Conservation (phyloP, 2,888 invertebrate species). For the Drosophila ustulata region DNA sequence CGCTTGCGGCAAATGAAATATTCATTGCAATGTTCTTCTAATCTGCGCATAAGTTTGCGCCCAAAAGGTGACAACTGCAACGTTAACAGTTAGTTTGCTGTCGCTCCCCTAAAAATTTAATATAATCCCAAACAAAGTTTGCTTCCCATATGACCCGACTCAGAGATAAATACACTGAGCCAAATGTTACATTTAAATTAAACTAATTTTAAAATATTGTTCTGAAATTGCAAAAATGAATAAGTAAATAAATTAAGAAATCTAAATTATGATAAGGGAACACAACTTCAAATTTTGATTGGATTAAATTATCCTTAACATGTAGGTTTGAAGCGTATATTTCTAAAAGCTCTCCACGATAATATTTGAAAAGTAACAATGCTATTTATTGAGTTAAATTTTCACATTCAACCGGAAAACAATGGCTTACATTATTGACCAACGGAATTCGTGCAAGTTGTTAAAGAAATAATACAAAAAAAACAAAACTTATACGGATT, state of each 20-base stretch:
- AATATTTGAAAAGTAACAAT: not conserved
- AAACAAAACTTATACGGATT: not conserved
- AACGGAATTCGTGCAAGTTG: constrained; percentile 1
- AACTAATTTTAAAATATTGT: too few relatives aligned
- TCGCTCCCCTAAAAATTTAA: constrained; percentile 26
- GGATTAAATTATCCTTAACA: too few relatives aligned
- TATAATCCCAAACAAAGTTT: constrained; percentile 28
- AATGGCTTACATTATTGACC: not conserved
- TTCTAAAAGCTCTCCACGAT: too few relatives aligned
- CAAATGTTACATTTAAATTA: not conserved
- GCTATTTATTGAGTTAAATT: not conserved
- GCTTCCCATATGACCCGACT: constrained; percentile 6
- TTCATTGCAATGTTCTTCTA: constrained; percentile 46
- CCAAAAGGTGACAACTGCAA: constrained; percentile 35
- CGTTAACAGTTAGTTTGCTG: constrained; percentile 20
- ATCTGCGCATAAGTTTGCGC: constrained; percentile 44
- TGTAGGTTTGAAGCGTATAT: not conserved
- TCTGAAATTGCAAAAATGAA: too few relatives aligned
- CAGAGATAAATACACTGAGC: not conserved
- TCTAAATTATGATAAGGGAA: too few relatives aligned
- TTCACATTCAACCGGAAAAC: not conserved
- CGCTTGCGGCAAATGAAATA: constrained; percentile 32
- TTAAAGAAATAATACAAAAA: not conserved
- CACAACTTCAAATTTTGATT: too few relatives aligned
- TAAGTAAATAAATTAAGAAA: too few relatives aligned